phyloP scores from a whole-genome alignment of 1,140 invertebrate species.

The Ceratina australensis region DNA sequence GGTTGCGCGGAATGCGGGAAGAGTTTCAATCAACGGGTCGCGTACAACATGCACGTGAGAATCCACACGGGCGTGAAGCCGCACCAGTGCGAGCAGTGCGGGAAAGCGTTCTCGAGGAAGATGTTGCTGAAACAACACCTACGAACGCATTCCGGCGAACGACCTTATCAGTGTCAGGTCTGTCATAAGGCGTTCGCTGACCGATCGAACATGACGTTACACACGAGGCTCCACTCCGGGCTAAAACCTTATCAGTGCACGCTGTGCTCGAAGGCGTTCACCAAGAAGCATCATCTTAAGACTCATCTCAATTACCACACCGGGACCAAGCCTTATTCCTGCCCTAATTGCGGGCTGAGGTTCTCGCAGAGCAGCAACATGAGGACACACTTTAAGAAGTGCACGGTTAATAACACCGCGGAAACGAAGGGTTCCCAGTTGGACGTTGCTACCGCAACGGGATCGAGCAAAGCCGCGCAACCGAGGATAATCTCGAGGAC shows the following conservation, averaged over 20 bases:
- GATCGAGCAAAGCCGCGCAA: slow-evolving; percentile 23
- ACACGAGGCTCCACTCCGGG: slow-evolving; percentile 88
- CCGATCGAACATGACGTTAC: slow-evolving; percentile 90
- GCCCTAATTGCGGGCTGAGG: slow-evolving; percentile 85
- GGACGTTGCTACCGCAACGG: neutral
- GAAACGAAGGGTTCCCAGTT: slow-evolving; percentile 1
- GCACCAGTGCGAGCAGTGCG: slow-evolving; percentile 91
- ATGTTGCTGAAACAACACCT: slow-evolving; percentile 90
- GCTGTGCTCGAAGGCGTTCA: slow-evolving; percentile 92
- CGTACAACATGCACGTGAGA: slow-evolving; percentile 90
- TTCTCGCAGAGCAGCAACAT: slow-evolving; percentile 90
- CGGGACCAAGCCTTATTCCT: slow-evolving; percentile 87
- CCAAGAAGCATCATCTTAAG: slow-evolving; percentile 91
- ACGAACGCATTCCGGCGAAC: slow-evolving; percentile 88
- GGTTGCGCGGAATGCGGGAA: slow-evolving; percentile 87
- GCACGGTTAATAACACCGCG: slow-evolving; percentile 70
- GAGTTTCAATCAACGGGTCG: slow-evolving; percentile 89
- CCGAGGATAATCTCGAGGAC: slow-evolving; percentile 1
- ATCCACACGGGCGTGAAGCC: slow-evolving; percentile 92
- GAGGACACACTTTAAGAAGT: slow-evolving; percentile 89
- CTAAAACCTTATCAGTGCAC: slow-evolving; percentile 93
- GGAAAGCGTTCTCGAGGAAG: slow-evolving; percentile 92
- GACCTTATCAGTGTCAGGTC: slow-evolving; percentile 86
- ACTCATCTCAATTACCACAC: slow-evolving; percentile 92
- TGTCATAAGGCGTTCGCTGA: slow-evolving; percentile 89